phyloP scores from a whole-genome alignment of 2,797 vertebrate species.

The Clarias fuscus region DNA sequence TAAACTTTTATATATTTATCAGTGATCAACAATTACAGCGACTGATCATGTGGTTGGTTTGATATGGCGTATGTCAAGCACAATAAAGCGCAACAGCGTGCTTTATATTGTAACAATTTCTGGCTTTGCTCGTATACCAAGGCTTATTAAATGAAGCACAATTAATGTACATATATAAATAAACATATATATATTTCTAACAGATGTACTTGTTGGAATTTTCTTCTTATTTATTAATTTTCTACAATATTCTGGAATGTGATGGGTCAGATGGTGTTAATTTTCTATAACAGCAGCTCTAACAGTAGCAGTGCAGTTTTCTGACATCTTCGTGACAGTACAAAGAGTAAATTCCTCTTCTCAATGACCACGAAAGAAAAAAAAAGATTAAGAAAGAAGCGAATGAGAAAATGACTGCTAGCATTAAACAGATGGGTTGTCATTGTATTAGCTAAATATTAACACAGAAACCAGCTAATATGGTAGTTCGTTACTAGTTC shows the following conservation, averaged over 20 bases:
- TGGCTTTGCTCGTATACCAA: not conserved
- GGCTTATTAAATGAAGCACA: not conserved
- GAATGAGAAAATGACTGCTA: not conserved
- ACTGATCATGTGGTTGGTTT: not conserved
- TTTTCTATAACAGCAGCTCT: not conserved
- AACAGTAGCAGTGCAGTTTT: not conserved
- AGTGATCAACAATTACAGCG: not conserved
- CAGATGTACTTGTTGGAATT: not conserved
- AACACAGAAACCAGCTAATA: not conserved
- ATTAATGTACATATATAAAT: not conserved
- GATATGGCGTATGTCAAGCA: not conserved
- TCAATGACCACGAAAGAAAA: not conserved
- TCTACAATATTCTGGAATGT: not conserved
- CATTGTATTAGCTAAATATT: not conserved
- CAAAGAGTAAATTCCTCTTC: no score
- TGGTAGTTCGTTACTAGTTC: not conserved
- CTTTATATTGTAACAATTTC: not conserved
- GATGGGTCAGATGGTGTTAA: not conserved
- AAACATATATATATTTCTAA: not conserved
- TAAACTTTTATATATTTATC: not conserved
- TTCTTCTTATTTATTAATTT: not conserved
- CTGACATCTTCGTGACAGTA: not conserved
- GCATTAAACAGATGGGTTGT: not conserved
- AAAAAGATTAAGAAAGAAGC: no score
- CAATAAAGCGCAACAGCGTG: not conserved